Base-by-base conservation (phyloP, 2,888 invertebrate genomes). In the Fissipunctia ypsillon region DNA sequence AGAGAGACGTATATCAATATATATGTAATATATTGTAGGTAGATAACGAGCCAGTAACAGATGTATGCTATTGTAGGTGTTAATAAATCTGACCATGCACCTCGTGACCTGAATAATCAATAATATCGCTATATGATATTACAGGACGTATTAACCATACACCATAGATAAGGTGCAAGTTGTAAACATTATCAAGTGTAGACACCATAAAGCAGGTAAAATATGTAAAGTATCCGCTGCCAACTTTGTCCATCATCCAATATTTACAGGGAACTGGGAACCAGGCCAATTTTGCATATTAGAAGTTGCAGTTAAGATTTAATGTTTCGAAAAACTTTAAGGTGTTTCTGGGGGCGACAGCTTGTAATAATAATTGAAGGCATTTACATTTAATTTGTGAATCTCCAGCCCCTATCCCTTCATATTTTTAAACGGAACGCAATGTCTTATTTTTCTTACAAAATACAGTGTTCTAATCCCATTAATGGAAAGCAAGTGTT, bases 361-460 rank as follows among this genome's bases (percentile, higher is more conserved):
- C 73, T 80, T 83, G 77, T 78, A 52, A 69, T 60, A 76, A 74
- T 76, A 78, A 83, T 77, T 83, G 28, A n/a, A 59, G 57, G 35
- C 66, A 85, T 83, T 73, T 83, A 66, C 75, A 85, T 83, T 77
- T 80, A 52, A 83, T 83, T 82, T 67, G 80, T 50, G 73, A 71
- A 78, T 64, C n/a, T 41, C 22, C 41, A 59, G 12, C 64, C n/a
- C n/a, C n/a, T n/a, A 68, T 69, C 54, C 41, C 57, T 31, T 25
- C 41, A 14, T 64, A 54, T 43, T 74, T 65, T 68, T 41, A 60
- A 66, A 73, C 64, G 4, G 61, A 74, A 75, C 54, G 43, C 70
- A 65, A 16, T 16, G 22, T 43, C n/a, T 16, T 31, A n/a, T 50
- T 76, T 73, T 41, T 43, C 41, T 50, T 14, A 19, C 45, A 50